These are phyloP conservation scores for Conus betulinus DNA, from an alignment of 1,140 invertebrate species.

Conservation along the genomic window DNA sequence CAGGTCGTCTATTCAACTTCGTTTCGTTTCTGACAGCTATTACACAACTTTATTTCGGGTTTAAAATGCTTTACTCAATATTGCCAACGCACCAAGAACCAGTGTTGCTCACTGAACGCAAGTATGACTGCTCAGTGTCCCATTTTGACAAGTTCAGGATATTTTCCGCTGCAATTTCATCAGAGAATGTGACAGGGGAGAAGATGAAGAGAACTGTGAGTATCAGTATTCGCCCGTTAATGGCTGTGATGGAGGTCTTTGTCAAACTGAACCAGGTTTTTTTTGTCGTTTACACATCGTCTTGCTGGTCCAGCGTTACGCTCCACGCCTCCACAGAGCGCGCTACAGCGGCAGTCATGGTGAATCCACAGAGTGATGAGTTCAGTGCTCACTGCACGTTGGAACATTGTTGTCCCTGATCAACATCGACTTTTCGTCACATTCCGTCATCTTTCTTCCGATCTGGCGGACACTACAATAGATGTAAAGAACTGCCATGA, in stretches of 20 bases:
- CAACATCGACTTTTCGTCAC: neutral
- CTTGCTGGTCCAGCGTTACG: neutral
- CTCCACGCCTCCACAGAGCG: neutral
- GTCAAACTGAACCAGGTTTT: neutral
- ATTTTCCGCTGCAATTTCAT: neutral
- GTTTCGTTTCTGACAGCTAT: conserved; percentile 3
- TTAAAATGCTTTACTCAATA: neutral
- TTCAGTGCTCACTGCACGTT: neutral
- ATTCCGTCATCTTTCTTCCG: neutral
- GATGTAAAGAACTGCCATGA: neutral
- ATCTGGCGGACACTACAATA: neutral
- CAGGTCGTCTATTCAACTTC: neutral
- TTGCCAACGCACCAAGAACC: neutral
- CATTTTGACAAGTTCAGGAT: neutral
- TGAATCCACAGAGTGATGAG: neutral
- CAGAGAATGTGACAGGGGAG: neutral
- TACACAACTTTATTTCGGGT: neutral
- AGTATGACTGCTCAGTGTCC: neutral
- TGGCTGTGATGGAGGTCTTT: neutral
- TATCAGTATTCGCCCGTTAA: neutral
- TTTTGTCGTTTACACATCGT: neutral
- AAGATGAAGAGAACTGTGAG: neutral
- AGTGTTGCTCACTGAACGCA: neutral
- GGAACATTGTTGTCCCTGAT: neutral
- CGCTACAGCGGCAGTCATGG: neutral